Evolutionary conservation across 2,113 vertebrate genomes (phyloP).

Genomic region (Crocuta crocuta): DNA sequence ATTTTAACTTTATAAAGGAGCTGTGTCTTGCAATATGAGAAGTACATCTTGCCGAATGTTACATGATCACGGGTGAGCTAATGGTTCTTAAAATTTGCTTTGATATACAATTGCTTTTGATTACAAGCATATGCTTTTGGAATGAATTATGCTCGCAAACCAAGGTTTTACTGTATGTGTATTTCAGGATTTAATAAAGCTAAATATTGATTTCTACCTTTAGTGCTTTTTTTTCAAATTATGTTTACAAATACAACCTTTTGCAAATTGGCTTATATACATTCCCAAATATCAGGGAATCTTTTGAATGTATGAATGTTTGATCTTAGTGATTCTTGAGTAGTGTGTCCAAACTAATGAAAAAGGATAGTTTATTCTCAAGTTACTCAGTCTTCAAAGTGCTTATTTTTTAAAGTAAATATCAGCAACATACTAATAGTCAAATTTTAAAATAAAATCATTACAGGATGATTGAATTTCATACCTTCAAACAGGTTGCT

Average conservation of each 20-base stretch:
- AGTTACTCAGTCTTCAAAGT: constrained; percentile 11
- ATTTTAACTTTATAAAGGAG: no score
- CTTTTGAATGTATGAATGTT: background rate
- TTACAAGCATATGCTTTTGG: no score
- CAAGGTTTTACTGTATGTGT: background rate
- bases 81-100: no score
- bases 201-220: background rate
- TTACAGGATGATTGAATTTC: constrained; percentile 52
- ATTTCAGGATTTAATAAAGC: background rate
- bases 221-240: background rate
- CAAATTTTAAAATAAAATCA: constrained; percentile 58
- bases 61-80: no score
- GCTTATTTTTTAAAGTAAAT: background rate
- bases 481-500: constrained; percentile 20
- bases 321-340: background rate
- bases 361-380: background rate
- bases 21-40: no score
- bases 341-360: background rate
- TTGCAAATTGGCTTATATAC: background rate
- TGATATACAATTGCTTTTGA: no score
- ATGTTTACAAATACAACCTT: background rate
- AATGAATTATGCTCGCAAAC: no score
- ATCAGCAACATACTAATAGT: background rate
- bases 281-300: background rate
- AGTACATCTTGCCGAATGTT: no score